phyloP scores from a whole-genome alignment of 2,888 invertebrate species.

The Byasa hedistus region DNA sequence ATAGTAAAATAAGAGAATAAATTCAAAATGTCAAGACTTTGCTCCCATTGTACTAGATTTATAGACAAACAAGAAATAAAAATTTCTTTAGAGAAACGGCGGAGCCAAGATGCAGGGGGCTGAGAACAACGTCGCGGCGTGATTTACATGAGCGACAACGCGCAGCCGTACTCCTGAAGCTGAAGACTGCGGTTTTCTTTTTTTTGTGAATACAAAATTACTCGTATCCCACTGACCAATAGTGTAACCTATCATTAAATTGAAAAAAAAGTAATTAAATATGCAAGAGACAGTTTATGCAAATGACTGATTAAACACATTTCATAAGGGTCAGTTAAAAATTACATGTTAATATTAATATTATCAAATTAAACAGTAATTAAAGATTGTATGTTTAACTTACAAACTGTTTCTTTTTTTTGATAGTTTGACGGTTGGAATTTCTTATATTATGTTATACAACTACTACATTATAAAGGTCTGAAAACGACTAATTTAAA shows the following conservation, averaged over 20 bases:
- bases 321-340: too few relatives aligned
- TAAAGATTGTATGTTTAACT: too few relatives aligned
- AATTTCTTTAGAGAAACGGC: slow-evolving; percentile 35
- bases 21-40: slow-evolving; percentile 37
- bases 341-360: too few relatives aligned
- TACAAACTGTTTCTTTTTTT: too few relatives aligned
- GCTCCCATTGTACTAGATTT: slow-evolving; percentile 39
- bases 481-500: too few relatives aligned
- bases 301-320: too few relatives aligned
- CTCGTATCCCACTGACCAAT: not conserved
- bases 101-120: slow-evolving; percentile 39
- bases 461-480: too few relatives aligned
- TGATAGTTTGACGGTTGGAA: too few relatives aligned
- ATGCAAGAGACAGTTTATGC: too few relatives aligned
- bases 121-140: slow-evolving; percentile 43
- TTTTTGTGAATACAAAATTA: slow-evolving; percentile 4
- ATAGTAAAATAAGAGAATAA: slow-evolving; percentile 36
- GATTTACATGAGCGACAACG: slow-evolving; percentile 56
- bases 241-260: not conserved
- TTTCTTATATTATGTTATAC: too few relatives aligned
- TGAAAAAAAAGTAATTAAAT: too few relatives aligned
- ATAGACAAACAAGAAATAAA: slow-evolving; percentile 40
- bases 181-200: slow-evolving; percentile 30
- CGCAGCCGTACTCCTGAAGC: slow-evolving; percentile 38
- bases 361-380: too few relatives aligned